These are phyloP conservation scores for Neoseiulus cucumeris DNA, from an alignment of 1,140 invertebrate species.

Conservation along the genomic window DNA sequence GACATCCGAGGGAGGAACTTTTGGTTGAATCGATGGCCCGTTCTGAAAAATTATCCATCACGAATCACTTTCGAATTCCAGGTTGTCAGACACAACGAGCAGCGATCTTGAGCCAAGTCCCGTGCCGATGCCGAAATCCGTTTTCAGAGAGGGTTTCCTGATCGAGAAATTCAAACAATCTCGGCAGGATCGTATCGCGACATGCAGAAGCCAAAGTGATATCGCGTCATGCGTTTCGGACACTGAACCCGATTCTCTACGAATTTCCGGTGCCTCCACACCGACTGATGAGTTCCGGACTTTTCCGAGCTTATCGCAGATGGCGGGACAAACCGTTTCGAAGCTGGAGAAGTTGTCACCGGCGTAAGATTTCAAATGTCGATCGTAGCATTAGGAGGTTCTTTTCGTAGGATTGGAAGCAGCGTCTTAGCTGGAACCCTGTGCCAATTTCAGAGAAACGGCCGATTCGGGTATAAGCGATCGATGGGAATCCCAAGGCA, in stretches of 20 bases:
- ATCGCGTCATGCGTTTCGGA: not conserved
- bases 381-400: too few relatives aligned
- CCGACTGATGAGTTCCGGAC: not conserved
- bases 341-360: too few relatives aligned
- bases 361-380: too few relatives aligned
- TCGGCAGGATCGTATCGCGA: not conserved
- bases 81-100: not conserved
- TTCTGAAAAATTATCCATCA: not conserved
- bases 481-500: conserved; percentile 4
- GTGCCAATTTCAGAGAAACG: not conserved
- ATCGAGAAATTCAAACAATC: not conserved
- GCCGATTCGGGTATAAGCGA: conserved; percentile 5
- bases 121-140: not conserved
- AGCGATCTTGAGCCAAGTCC: not conserved
- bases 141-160: not conserved
- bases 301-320: not conserved
- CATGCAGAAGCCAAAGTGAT: not conserved
- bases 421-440: too few relatives aligned
- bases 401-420: too few relatives aligned
- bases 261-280: not conserved
- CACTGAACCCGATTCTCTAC: not conserved
- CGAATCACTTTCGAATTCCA: not conserved
- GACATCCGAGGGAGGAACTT: not conserved
- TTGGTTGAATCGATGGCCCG: not conserved
- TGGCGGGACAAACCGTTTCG: not conserved